Evolutionary conservation across 2,797 vertebrate genomes (phyloP).

Genomic region (Taenioides sp.): DNA sequence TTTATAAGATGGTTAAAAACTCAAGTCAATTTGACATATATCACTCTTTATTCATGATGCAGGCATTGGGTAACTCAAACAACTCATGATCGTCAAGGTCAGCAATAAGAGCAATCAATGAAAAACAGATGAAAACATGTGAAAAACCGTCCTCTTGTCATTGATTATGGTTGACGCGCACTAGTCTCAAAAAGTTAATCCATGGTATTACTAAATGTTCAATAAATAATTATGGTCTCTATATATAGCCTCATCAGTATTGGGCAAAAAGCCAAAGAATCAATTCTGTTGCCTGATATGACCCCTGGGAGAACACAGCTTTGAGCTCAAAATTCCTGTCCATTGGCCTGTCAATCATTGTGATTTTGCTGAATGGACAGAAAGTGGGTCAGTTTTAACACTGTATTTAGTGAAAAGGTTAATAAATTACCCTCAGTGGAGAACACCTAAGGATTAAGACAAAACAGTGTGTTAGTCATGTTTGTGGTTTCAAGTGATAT

Average conservation of each 20-base stretch:
- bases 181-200: neutral
- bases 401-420: neutral
- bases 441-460: too few species aligned
- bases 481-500: too few species aligned
- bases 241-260: constrained; percentile 27
- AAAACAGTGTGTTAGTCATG: too few species aligned
- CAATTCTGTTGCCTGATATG: constrained; percentile 21
- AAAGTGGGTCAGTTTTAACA: neutral
- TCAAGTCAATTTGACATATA: neutral
- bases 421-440: too few species aligned
- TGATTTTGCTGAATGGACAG: neutral
- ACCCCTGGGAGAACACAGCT: constrained; percentile 5
- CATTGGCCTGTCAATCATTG: neutral
- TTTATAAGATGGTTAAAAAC: neutral
- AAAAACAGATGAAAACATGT: neutral
- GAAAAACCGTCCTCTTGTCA: neutral
- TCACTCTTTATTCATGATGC: neutral
- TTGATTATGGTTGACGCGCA: constrained; percentile 4
- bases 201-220: constrained; percentile 26
- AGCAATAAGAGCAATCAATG: neutral
- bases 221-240: constrained; percentile 19
- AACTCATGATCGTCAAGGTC: neutral
- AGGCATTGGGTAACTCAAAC: neutral
- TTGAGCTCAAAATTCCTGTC: constrained; percentile 6
- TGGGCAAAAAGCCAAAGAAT: constrained; percentile 22